phyloP scores from a whole-genome alignment of 64 coral and sea anemone genomes.

The Orbicella faveolata region DNA sequence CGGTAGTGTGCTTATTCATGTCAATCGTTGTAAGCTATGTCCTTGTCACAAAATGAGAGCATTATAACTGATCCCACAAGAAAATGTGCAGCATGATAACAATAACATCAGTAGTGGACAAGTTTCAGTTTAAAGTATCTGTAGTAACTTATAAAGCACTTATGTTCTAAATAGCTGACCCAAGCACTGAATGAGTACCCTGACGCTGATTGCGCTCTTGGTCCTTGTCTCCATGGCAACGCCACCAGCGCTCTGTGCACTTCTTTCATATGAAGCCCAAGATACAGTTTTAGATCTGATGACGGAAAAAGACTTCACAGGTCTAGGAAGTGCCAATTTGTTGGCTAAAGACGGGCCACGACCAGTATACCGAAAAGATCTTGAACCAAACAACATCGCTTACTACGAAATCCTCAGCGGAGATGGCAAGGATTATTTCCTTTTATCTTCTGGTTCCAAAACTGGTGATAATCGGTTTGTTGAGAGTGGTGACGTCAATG shows the following conservation, averaged over 20 bases:
- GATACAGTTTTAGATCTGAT: slow-evolving; percentile 2
- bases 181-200: background rate
- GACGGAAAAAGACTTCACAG: background rate
- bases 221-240: background rate
- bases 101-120: no score
- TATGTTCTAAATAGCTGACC: no score
- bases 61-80: no score
- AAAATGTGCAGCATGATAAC: no score
- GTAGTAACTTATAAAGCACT: no score
- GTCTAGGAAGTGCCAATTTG: background rate
- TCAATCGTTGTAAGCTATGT: no score
- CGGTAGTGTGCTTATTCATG: no score
- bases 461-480: slow-evolving; percentile 54
- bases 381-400: slow-evolving; percentile 54
- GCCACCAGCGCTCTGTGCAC: background rate
- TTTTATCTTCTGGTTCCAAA: slow-evolving; percentile 60
- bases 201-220: background rate
- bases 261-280: slow-evolving; percentile 10
- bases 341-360: background rate
- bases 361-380: slow-evolving; percentile 68
- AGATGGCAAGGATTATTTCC: slow-evolving; percentile 27
- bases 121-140: no score
- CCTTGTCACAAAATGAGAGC: no score
- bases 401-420: slow-evolving; percentile 61
- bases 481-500: slow-evolving; percentile 48